These are phyloP conservation scores for Cyclophora punctaria DNA, from an alignment of 2,888 invertebrate species.

Conservation along the genomic window DNA sequence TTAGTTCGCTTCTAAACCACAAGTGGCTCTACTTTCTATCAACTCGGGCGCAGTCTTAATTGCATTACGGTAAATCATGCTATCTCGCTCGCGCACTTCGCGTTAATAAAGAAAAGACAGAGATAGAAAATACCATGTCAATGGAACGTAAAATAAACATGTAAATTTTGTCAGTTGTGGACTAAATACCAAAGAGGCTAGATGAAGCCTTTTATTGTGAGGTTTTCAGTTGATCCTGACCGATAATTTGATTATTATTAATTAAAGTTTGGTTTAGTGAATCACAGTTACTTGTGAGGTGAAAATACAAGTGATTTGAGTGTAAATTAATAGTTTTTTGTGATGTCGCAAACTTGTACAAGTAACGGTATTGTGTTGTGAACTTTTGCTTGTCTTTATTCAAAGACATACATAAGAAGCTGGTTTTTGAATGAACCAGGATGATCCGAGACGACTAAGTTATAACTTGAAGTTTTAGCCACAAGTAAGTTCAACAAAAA, in stretches of 20 bases:
- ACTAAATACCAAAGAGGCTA: slow-evolving; percentile 46
- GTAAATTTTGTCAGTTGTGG: slow-evolving; percentile 50
- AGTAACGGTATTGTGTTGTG: slow-evolving; percentile 34
- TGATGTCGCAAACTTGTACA: slow-evolving; percentile 22
- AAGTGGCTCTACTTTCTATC: slow-evolving; percentile 15
- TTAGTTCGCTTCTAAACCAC: slow-evolving; percentile 17
- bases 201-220: slow-evolving; percentile 10
- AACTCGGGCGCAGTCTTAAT: slow-evolving; percentile 23
- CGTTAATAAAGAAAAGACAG: slow-evolving; percentile 19
- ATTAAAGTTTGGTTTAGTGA: background rate
- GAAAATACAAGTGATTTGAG: background rate
- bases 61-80: slow-evolving; percentile 7
- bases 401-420: slow-evolving; percentile 53
- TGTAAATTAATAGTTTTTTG: slow-evolving; percentile 2
- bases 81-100: slow-evolving; percentile 22
- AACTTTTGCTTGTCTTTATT: slow-evolving; percentile 49
- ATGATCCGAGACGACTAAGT: slow-evolving; percentile 23
- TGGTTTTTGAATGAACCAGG: slow-evolving; percentile 44
- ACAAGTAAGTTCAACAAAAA: too few relatives aligned
- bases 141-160: slow-evolving; percentile 58
- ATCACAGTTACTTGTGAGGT: slow-evolving; percentile 7
- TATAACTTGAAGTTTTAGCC: too few relatives aligned
- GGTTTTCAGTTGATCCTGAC: slow-evolving; percentile 5
- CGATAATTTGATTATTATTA: slow-evolving; percentile 3
- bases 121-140: slow-evolving; percentile 33